These are phyloP conservation scores for Pluvialis apricaria DNA, from an alignment of 2,113 vertebrate genomes.

Conservation along the genomic window DNA sequence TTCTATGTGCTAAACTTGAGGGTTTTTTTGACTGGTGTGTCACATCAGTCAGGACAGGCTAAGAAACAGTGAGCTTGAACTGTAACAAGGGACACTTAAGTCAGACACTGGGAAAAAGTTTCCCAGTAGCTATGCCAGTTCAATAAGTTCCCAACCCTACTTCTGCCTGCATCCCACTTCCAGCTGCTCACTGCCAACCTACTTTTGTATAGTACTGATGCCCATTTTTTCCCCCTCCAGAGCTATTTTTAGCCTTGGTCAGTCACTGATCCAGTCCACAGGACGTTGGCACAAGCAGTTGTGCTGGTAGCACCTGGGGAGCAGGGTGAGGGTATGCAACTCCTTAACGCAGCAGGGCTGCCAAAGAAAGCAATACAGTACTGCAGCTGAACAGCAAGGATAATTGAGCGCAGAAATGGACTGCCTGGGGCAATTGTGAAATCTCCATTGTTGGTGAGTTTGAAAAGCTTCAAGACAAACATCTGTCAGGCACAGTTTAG, in stretches of 20 bases:
- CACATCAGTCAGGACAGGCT: neutral
- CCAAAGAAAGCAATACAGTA: neutral
- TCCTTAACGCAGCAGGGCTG: neutral
- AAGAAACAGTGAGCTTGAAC: neutral
- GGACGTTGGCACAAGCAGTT: neutral
- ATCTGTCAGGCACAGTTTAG: neutral
- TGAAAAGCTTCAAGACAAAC: neutral
- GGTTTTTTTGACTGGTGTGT: neutral
- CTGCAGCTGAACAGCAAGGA: neutral
- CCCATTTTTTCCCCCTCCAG: neutral
- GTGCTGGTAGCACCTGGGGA: neutral
- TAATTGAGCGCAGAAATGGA: neutral
- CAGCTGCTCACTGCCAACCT: neutral
- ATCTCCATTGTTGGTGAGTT: conserved; percentile 3
- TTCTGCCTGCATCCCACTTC: neutral
- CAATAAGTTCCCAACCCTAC: neutral
- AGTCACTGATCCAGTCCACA: neutral
- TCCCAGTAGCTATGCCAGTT: neutral
- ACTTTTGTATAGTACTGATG: neutral
- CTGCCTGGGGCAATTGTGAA: neutral
- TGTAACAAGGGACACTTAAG: neutral
- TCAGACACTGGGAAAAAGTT: neutral
- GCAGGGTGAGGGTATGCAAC: neutral
- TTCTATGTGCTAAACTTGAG: neutral
- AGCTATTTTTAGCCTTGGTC: neutral